phyloP scores from a whole-genome alignment of 2,797 vertebrate genomes.

The Ammospiza maritima region DNA sequence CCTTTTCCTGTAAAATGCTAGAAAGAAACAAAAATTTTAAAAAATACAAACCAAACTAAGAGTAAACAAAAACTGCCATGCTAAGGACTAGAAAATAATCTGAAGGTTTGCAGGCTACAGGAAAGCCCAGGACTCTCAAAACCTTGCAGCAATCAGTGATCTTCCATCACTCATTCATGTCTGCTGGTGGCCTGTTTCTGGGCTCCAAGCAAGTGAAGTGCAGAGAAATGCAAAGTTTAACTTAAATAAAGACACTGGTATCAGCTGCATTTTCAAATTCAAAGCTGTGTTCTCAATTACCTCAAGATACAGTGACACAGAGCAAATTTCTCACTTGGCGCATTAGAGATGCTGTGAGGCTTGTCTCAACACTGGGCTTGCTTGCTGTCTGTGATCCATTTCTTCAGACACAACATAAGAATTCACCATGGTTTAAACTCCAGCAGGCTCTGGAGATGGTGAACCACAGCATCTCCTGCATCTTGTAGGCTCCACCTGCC shows the following conservation, averaged over 20 bases:
- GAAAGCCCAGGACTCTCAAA: not conserved
- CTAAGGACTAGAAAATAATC: not conserved
- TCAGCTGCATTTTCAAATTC: not conserved
- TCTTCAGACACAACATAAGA: not conserved
- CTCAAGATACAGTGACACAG: not conserved
- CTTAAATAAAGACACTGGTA: not conserved
- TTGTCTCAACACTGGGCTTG: not conserved
- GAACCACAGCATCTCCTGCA: not conserved
- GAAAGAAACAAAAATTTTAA: not conserved
- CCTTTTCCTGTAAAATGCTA: not conserved
- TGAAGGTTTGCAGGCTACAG: not conserved
- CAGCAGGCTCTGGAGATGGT: not conserved
- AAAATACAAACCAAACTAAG: not conserved
- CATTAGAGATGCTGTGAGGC: not conserved
- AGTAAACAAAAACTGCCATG: rapidly evolving
- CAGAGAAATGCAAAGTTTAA: not conserved
- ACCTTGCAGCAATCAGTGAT: not conserved
- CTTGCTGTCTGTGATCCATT: not conserved
- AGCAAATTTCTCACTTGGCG: not conserved
- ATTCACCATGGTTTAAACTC: not conserved
- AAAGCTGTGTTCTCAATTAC: not conserved
- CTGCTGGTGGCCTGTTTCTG: not conserved
- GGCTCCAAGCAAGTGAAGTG: not conserved
- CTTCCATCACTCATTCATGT: not conserved
- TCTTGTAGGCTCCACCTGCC: not conserved